Evolutionary conservation across 1,140 invertebrate species (phyloP), one percentile per base, ranked within the genome.

Genomic region (Drosophila grimshawi): DNA sequence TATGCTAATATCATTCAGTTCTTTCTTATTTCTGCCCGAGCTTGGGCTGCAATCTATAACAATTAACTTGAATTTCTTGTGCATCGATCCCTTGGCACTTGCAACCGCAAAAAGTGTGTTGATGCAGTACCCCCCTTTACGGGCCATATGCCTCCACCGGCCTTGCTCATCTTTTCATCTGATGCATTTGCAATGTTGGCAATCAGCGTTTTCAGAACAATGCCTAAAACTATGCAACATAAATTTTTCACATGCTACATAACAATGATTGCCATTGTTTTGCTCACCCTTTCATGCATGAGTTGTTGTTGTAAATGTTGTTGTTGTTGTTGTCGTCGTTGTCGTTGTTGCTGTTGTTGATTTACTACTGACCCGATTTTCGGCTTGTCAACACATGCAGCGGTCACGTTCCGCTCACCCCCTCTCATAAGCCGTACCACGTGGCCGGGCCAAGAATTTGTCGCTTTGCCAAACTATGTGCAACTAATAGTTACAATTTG

Each of bases 331-430:
- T 19, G 49, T 33, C 43, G 27, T 43, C 30, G 4, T 43, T 43
- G 27, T 19, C 43, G 76, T 77, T 77, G 78, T 72, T 76, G 52
- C 46, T 61, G 49, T 85, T 85, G 81, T 85, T 85, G 81, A 85
- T 85, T 85, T 85, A 85, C 81, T 85, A 85, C 81, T 85, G 81
- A 85, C 81, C 81, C 81, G 81, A 85, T 85, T 85, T 85, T 85
- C 72, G 75, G 77, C 81, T 74, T 85, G 81, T 85, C 81, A 86
- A 78, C 81, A 86, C 81, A 60, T 37, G 63, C 52, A 77, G 80
- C 80, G 68, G 30, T 61, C 49, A 52, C 65, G 37, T 43, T 11
- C 37, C 57, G 27, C 49, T 43, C 48, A 3, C 45, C 7, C 8
- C 56, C 19, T 4, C 29, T 2, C 19, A 8, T 46, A 8, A 5